Evolutionary conservation across 2,888 invertebrate genomes (phyloP).

Genomic region (Helleia helle): DNA sequence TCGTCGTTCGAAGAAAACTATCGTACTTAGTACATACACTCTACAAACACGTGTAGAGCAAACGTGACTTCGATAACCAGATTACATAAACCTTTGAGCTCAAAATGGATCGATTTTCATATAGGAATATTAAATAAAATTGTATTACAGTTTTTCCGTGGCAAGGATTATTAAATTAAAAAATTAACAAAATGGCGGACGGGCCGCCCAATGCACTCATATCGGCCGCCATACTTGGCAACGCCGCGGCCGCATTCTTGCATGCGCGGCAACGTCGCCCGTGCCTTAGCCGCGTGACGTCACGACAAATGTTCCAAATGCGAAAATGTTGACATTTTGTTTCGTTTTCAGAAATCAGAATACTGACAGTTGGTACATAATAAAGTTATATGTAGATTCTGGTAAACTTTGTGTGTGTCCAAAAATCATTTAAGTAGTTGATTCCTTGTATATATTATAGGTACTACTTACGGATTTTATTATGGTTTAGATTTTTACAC

Average conservation of each 20-base stretch:
- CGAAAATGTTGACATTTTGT: conserved; percentile 32
- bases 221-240: conserved; percentile 54
- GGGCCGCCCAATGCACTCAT: conserved; percentile 66
- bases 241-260: conserved; percentile 61
- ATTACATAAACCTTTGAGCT: not conserved
- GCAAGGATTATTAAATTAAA: not conserved
- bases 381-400: too few relatives aligned
- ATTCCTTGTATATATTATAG: too few relatives aligned
- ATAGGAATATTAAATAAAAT: not conserved
- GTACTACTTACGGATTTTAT: too few relatives aligned
- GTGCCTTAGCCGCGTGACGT: conserved; percentile 53
- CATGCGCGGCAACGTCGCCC: conserved; percentile 54
- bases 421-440: too few relatives aligned
- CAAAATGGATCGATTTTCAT: not conserved
- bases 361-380: too few relatives aligned
- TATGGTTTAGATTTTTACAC: too few relatives aligned
- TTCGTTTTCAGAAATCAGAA: not conserved
- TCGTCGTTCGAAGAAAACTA: not conserved
- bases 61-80: conserved; percentile 2
- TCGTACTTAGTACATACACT: not conserved
- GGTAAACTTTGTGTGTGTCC: too few relatives aligned
- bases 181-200: conserved; percentile 45
- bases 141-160: not conserved
- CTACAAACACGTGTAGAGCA: conserved; percentile 27
- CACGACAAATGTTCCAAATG: conserved; percentile 43